A percentile compares a stretch with the other conserved stretches of the same genome.
Conservation (phyloP, 2,888 invertebrate genomes). For the Pachydiplax longipennis region DNA sequence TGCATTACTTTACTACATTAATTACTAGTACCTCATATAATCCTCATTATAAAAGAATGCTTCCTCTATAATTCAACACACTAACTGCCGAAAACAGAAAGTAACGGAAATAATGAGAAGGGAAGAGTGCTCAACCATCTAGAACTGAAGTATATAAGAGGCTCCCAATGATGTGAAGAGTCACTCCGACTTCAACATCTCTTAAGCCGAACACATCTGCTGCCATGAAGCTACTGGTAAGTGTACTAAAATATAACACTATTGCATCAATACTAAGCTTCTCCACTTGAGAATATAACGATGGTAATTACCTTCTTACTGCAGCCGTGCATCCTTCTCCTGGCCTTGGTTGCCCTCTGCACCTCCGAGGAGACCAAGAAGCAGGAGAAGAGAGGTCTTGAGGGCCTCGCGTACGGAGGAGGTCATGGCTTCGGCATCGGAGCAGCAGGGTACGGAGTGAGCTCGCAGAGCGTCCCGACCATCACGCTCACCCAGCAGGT, state of each 20-base stretch:
- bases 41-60: too few species aligned
- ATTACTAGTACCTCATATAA: too few species aligned
- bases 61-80: not conserved
- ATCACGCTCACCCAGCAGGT: conserved; percentile 74
- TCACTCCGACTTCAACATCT: not conserved
- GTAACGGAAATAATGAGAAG: not conserved
- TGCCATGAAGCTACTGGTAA: conserved; percentile 38
- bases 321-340: not conserved
- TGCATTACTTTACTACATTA: too few species aligned
- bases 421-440: conserved; percentile 49
- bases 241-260: not conserved
- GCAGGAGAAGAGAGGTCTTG: conserved; percentile 24
- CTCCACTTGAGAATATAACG: too few species aligned
- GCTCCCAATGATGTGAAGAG: not conserved
- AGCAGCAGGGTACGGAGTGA: conserved; percentile 64
- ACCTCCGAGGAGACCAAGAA: not conserved
- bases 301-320: not conserved
- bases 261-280: too few species aligned
- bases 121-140: not conserved
- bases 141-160: not conserved
- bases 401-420: conserved; percentile 7
- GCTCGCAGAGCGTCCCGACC: conserved; percentile 66
- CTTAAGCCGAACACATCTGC: not conserved
- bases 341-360: not conserved
- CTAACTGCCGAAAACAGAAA: not conserved